A percentile compares a stretch with the other conserved stretches of the same genome.
phyloP scores from a whole-genome alignment of 2,797 vertebrate species.

The Melopsittacus undulatus region DNA sequence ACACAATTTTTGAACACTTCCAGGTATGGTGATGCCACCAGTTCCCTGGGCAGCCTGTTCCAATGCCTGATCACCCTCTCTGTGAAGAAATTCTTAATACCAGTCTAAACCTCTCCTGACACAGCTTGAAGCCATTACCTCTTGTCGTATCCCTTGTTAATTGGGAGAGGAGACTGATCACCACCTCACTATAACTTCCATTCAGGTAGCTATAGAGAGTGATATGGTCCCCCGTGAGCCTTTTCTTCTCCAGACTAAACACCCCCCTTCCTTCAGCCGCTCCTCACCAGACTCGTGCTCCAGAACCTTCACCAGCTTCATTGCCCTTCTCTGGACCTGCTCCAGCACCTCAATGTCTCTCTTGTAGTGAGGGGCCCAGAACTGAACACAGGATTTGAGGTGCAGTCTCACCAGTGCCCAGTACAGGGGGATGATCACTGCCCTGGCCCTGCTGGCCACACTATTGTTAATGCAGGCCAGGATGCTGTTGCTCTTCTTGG shows the following conservation, averaged over 20 bases:
- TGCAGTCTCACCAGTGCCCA: not conserved
- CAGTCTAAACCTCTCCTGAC: not conserved
- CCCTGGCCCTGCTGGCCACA: not conserved
- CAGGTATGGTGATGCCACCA: not conserved
- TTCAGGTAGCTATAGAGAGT: not conserved
- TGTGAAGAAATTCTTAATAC: not conserved
- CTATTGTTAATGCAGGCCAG: not conserved
- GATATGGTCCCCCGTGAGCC: not conserved
- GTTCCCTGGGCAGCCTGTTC: not conserved
- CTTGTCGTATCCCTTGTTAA: not conserved
- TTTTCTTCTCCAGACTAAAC: not conserved
- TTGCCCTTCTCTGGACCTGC: not conserved
- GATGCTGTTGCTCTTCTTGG: not conserved
- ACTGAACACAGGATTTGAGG: not conserved
- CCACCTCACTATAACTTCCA: not conserved
- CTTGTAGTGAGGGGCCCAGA: not conserved
- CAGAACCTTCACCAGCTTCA: not conserved
- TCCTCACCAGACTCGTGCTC: not conserved
- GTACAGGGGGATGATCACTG: not conserved
- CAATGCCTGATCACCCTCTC: not conserved
- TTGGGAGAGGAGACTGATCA: not conserved
- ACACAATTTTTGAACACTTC: not conserved
- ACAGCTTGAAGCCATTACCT: not conserved
- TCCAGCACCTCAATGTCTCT: not conserved
- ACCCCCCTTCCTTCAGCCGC: not conserved